Evolutionary conservation across 1,140 invertebrate species (phyloP).

Genomic region (Thereuonema tuberculata): DNA sequence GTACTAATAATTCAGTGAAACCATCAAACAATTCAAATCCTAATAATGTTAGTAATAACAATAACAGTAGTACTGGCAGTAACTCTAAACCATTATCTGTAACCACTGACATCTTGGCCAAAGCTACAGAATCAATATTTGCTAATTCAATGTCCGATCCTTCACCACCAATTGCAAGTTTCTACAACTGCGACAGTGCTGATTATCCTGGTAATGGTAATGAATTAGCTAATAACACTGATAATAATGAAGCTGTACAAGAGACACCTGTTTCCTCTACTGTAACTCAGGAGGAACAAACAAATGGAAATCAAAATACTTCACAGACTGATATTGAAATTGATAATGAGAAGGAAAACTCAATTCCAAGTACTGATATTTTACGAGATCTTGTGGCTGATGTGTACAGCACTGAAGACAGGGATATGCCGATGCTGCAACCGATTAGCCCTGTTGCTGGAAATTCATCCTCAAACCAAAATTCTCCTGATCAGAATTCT

Average conservation of each 20-base stretch:
- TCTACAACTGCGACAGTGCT: background rate
- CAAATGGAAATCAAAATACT: background rate
- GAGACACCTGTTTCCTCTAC: background rate
- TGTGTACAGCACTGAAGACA: background rate
- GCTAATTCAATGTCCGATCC: background rate
- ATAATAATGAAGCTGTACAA: background rate
- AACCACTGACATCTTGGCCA: conserved; percentile 30
- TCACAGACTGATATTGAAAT: too few species aligned
- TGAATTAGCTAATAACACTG: background rate
- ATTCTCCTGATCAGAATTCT: background rate
- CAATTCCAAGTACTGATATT: background rate
- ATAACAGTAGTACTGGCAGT: background rate
- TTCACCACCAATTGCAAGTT: background rate
- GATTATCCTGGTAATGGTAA: background rate
- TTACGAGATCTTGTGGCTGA: background rate
- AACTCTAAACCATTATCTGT: background rate
- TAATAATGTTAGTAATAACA: background rate
- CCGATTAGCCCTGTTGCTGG: background rate
- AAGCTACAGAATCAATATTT: conserved; percentile 34
- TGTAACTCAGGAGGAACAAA: background rate
- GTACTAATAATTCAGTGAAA: background rate
- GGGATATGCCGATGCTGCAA: background rate
- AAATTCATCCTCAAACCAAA: background rate
- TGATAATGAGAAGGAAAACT: background rate
- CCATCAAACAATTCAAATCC: too few species aligned